phyloP scores from a whole-genome alignment of 2,888 invertebrate species.

The Hydrotaea cyrtoneurina region DNA sequence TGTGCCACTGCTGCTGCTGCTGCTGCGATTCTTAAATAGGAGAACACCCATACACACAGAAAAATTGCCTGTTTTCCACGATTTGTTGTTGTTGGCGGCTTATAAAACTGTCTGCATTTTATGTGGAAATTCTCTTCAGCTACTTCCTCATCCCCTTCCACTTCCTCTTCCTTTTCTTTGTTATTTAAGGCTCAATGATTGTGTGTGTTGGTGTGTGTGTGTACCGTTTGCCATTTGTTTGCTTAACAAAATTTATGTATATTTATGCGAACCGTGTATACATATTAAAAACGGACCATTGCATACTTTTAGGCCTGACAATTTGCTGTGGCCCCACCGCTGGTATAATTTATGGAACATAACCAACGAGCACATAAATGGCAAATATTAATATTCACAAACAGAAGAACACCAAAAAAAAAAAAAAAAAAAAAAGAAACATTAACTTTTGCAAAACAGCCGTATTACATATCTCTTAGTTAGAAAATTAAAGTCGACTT shows the following conservation, averaged over 20 bases:
- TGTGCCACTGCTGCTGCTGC: not conserved
- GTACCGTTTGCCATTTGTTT: constrained; percentile 8
- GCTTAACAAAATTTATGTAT: constrained; percentile 38
- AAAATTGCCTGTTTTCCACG: not conserved
- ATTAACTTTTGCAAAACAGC: not conserved
- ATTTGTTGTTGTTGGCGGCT: constrained; percentile 40
- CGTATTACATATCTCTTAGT: too few relatives aligned
- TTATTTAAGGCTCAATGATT: constrained; percentile 23
- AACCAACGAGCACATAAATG: constrained; percentile 4
- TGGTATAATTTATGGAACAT: not conserved
- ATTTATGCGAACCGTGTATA: constrained; percentile 10
- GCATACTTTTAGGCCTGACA: constrained; percentile 39
- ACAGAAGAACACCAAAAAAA: not conserved
- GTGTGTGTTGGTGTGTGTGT: not conserved
- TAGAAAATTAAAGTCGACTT: not conserved
- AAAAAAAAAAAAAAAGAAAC: not conserved
- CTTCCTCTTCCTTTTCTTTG: not conserved
- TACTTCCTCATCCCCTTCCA: not conserved
- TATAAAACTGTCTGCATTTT: constrained; percentile 49
- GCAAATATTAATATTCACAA: constrained; percentile 11
- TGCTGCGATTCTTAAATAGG: not conserved
- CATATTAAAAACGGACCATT: constrained; percentile 20
- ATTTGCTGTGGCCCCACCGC: not conserved
- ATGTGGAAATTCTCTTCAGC: constrained; percentile 17
- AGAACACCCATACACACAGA: not conserved